These are phyloP conservation scores for Eristalis tenax DNA, from an alignment of 2,888 invertebrate genomes.

Conservation along the genomic window DNA sequence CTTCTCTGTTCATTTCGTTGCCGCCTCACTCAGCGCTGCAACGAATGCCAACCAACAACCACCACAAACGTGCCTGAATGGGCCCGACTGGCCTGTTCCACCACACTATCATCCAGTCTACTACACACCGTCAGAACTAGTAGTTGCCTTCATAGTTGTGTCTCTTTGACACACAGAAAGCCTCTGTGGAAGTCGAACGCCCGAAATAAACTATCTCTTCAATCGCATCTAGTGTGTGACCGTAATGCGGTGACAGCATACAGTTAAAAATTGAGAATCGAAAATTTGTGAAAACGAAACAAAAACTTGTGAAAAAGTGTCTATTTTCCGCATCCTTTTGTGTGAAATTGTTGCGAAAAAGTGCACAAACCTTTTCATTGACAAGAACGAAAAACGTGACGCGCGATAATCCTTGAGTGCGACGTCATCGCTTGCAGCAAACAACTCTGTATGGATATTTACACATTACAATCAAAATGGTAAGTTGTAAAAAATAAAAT, in stretches of 20 bases:
- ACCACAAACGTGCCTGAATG: conserved; percentile 60
- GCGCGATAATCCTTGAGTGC: conserved; percentile 54
- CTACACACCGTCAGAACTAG: conserved; percentile 65
- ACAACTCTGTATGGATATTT: conserved; percentile 68
- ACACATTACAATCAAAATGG: conserved; percentile 72
- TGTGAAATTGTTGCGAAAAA: conserved; percentile 4
- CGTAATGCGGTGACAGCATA: conserved; percentile 43
- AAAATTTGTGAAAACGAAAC: neutral
- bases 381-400: conserved; percentile 45
- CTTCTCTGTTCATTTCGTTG: conserved; percentile 22
- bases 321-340: neutral
- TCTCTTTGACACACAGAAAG: conserved; percentile 17
- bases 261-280: neutral
- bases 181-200: conserved; percentile 3
- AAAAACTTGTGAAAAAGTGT: conserved; percentile 33
- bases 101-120: conserved; percentile 65
- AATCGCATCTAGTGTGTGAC: conserved; percentile 17
- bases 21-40: conserved; percentile 14
- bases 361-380: conserved; percentile 50
- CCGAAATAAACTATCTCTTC: conserved; percentile 28
- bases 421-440: conserved; percentile 21
- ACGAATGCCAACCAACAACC: conserved; percentile 5
- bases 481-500: conserved; percentile 77
- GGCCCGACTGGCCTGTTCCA: conserved; percentile 36
- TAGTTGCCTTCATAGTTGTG: conserved; percentile 47